Base-by-base conservation (phyloP, 2,797 vertebrate genomes). In the Gymnocypris eckloni region DNA sequence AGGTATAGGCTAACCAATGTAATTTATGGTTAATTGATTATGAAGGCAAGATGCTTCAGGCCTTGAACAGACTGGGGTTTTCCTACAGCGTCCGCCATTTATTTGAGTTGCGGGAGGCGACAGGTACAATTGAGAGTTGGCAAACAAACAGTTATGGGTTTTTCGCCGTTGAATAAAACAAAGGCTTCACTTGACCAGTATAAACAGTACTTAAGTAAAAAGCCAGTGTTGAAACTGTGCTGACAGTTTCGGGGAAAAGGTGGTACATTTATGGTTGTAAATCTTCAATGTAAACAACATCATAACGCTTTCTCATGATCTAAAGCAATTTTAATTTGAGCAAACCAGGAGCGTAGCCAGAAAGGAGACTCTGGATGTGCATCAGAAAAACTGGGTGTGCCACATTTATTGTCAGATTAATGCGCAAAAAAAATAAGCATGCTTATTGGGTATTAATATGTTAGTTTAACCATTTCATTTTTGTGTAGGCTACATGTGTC, bases 51-150 rank as follows among this genome's bases (percentile, higher is more conserved):
- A 78, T 83, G 79, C 69, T 81, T 69, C 87, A 95, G 94, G 94
- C 94, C 95, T 90, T 82, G 75, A 81, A 82, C 83, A 88, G 86
- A 93, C 94, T 94, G 70, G 91, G 95, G 93, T 89, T 95, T 95
- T 95, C 95, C 94, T 95, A 89, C 73, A 82, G 72, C 89, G 86
- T 90, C 89, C 90, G 91, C 91, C 90, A 81, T 83, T 86, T 83
- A 64, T 83, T 83, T 45, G 90, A 54, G 79, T 81, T 86, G 67
- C 82, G 79, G 86, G 89, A 91, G 90, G 92, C 92, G 92, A 84
- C 80, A 90, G 87, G 87, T 90, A 90, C 80, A 75, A 37, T 16
- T 48, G 48, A 41, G 72, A 78, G 48, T 33, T 52, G 72, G 48
- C 4, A n/a, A 79, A 86, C 87, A 86, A 64, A 50, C 12, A 10